Percentiles rank a stretch among this genome's conserved stretches.
phyloP scores from a whole-genome alignment of 2,797 vertebrate species.

The Melanogrammus aeglefinus region DNA sequence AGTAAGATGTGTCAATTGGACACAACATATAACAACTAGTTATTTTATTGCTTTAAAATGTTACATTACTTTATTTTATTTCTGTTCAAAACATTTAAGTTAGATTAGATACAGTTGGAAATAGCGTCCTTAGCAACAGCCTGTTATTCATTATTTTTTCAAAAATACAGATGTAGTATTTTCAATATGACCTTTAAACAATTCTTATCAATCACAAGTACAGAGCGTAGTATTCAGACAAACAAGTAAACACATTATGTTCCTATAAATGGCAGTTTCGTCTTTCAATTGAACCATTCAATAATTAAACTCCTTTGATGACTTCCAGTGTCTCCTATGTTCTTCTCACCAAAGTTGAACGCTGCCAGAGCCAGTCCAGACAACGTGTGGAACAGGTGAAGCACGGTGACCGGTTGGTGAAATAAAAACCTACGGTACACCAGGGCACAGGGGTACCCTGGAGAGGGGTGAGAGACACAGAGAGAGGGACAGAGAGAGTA shows the following conservation, averaged over 20 bases:
- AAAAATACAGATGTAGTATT: background rate
- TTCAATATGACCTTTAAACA: background rate
- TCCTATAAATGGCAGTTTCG: background rate
- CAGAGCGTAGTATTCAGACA: background rate
- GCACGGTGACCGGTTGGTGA: constrained; percentile 82
- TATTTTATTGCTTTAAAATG: no score
- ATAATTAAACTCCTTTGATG: background rate
- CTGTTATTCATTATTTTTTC: background rate
- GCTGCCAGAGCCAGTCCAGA: constrained; percentile 90
- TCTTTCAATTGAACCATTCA: background rate
- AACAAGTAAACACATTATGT: background rate
- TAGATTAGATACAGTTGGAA: no score
- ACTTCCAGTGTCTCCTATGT: background rate
- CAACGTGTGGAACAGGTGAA: constrained; percentile 87
- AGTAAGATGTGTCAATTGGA: no score
- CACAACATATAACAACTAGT: no score
- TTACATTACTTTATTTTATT: no score
- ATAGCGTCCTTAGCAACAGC: no score
- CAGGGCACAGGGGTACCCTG: constrained; percentile 93
- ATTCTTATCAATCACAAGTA: background rate
- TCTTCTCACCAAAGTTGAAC: constrained; percentile 93
- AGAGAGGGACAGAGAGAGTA: background rate
- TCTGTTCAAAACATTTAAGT: no score
- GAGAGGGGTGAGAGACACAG: constrained; percentile 20
- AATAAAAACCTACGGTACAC: constrained; percentile 88